A percentile compares a stretch with the other conserved stretches of the same genome.
Evolutionary conservation across 1,140 invertebrate genomes (phyloP).

Genomic region (Armadillidium nasatum): DNA sequence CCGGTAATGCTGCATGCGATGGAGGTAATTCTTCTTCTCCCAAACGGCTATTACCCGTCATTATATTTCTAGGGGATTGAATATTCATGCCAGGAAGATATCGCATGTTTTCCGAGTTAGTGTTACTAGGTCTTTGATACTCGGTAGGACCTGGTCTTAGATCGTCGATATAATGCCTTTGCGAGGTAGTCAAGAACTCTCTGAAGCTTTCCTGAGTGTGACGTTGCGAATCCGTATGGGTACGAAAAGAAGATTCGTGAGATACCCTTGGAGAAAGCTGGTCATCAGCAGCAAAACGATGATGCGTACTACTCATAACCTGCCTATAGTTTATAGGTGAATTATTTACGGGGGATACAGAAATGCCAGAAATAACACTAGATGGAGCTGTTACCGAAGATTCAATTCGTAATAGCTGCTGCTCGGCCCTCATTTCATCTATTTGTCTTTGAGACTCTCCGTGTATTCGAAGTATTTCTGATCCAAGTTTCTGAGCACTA

Average conservation of each 20-base stretch:
- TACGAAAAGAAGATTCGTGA: conserved; percentile 30
- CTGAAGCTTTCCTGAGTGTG: conserved; percentile 38
- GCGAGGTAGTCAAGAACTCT: conserved; percentile 34
- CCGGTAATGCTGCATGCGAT: conserved; percentile 7
- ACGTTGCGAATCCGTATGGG: conserved; percentile 37
- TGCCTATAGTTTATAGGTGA: conserved; percentile 27
- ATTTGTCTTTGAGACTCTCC: background rate
- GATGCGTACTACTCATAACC: conserved; percentile 31
- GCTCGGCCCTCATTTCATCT: conserved; percentile 25
- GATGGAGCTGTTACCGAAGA: no score
- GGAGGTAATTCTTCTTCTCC: conserved; percentile 5
- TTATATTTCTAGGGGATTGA: background rate
- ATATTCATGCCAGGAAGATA: background rate
- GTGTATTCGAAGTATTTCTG: conserved; percentile 18
- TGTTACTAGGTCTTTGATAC: background rate
- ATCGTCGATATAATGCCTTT: conserved; percentile 31
- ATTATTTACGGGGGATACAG: conserved; percentile 29
- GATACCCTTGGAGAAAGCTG: conserved; percentile 22
- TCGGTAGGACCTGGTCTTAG: conserved; percentile 28
- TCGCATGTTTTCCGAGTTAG: background rate
- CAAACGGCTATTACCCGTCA: background rate
- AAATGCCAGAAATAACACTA: conserved; percentile 1
- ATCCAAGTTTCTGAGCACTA: conserved; percentile 17
- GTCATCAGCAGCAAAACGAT: conserved; percentile 26
- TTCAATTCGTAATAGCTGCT: background rate